These are phyloP conservation scores for Poeciliopsis retropinna DNA, from an alignment of 2,113 vertebrate species.

Conservation along the genomic window DNA sequence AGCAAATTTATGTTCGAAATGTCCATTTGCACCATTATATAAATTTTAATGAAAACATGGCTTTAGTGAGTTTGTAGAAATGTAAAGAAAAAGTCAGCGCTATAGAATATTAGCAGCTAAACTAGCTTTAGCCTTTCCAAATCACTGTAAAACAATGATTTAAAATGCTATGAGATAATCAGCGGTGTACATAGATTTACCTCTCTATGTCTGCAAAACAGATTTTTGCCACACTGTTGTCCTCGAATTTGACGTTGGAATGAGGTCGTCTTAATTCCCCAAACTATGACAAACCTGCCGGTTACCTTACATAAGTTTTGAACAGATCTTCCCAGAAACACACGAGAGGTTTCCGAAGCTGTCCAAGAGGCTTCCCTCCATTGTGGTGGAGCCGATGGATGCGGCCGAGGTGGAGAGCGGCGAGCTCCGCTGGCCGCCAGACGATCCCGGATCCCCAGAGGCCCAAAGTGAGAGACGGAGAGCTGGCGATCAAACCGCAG, in stretches of 20 bases:
- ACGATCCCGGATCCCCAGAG: conserved; percentile 81
- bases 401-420: conserved; percentile 88
- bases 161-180: too few relatives aligned
- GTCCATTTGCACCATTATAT: too few relatives aligned
- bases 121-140: too few relatives aligned
- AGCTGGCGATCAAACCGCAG: conserved; percentile 32
- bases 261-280: neutral
- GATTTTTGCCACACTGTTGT: conserved; percentile 30
- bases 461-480: conserved; percentile 44
- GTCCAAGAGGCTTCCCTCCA: conserved; percentile 89
- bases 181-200: too few relatives aligned
- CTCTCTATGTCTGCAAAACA: conserved; percentile 19
- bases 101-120: too few relatives aligned
- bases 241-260: neutral
- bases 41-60: too few relatives aligned
- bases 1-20: too few relatives aligned
- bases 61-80: too few relatives aligned
- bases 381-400: conserved; percentile 89
- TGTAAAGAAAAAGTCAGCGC: too few relatives aligned
- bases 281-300: neutral
- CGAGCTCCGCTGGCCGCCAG: conserved; percentile 91
- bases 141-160: too few relatives aligned
- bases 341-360: conserved; percentile 87
- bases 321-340: conserved; percentile 85
- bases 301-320: conserved; percentile 50